Evolutionary conservation across 1,140 invertebrate species (phyloP).

Genomic region (Drosophila quadrilineata): DNA sequence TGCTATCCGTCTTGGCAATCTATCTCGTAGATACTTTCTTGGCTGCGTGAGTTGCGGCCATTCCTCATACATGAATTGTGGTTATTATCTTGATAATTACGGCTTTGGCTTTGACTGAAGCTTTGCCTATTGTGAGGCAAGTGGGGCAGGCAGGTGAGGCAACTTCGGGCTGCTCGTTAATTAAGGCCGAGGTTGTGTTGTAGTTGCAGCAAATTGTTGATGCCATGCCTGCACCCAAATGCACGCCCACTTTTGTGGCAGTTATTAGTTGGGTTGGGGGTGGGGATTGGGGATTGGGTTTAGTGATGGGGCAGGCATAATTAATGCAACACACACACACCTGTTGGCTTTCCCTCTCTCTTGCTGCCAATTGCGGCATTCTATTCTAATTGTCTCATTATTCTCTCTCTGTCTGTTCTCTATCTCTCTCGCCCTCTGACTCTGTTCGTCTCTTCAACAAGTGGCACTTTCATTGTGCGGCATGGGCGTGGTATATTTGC

Average conservation of each 20-base stretch:
- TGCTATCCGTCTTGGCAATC: too few relatives aligned
- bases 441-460: too few relatives aligned
- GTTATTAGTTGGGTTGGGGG: slow-evolving; percentile 24
- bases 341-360: slow-evolving; percentile 26
- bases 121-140: slow-evolving; percentile 57
- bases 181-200: slow-evolving; percentile 14
- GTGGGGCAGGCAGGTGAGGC: too few relatives aligned
- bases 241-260: slow-evolving; percentile 39
- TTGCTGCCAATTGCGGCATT: neutral
- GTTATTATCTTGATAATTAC: slow-evolving; percentile 66
- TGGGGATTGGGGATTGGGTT: neutral
- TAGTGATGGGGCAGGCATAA: slow-evolving; percentile 7
- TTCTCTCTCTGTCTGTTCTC: too few relatives aligned
- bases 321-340: slow-evolving; percentile 40
- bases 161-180: slow-evolving; percentile 44
- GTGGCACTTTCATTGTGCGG: slow-evolving; percentile 36
- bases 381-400: slow-evolving; percentile 58
- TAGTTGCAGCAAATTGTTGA: slow-evolving; percentile 51
- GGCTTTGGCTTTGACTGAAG: too few relatives aligned
- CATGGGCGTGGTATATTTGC: slow-evolving; percentile 40
- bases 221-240: slow-evolving; percentile 39
- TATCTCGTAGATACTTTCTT: too few relatives aligned
- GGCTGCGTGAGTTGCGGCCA: slow-evolving; percentile 49
- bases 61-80: slow-evolving; percentile 43
- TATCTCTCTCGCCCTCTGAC: too few relatives aligned